These are phyloP conservation scores for Myzus persicae DNA, from an alignment of 1,140 invertebrate species.

Conservation along the genomic window DNA sequence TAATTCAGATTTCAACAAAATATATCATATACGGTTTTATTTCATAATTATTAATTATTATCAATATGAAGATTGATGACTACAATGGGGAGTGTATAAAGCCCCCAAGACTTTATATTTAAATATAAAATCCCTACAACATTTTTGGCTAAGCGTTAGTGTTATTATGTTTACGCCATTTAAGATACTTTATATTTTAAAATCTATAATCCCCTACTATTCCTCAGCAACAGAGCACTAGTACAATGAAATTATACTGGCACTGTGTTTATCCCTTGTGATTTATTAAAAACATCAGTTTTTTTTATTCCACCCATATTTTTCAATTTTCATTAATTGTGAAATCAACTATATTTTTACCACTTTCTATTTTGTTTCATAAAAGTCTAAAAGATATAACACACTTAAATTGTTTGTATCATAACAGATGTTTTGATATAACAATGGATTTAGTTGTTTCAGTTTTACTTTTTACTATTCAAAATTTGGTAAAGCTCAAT, in stretches of 20 bases:
- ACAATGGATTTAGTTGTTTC: background rate
- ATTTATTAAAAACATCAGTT: background rate
- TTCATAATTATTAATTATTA: too few relatives aligned
- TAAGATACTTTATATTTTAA: too few relatives aligned
- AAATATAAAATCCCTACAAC: too few relatives aligned
- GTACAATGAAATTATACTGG: background rate
- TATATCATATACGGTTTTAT: too few relatives aligned
- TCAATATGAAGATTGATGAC: too few relatives aligned
- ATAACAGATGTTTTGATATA: background rate
- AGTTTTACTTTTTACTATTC: background rate
- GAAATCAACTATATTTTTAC: background rate
- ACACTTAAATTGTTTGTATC: background rate
- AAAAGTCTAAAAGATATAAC: background rate
- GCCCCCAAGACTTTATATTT: too few relatives aligned
- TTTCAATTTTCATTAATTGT: background rate
- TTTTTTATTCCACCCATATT: background rate
- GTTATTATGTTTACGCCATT: background rate
- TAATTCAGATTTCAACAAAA: too few relatives aligned
- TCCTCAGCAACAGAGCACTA: background rate
- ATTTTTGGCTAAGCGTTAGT: too few relatives aligned
- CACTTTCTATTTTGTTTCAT: background rate
- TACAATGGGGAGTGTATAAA: too few relatives aligned
- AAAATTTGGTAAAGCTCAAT: too few relatives aligned
- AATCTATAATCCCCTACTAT: too few relatives aligned
- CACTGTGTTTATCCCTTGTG: background rate